phyloP scores from a whole-genome alignment of 1,140 invertebrate species.

The Musca domestica region DNA sequence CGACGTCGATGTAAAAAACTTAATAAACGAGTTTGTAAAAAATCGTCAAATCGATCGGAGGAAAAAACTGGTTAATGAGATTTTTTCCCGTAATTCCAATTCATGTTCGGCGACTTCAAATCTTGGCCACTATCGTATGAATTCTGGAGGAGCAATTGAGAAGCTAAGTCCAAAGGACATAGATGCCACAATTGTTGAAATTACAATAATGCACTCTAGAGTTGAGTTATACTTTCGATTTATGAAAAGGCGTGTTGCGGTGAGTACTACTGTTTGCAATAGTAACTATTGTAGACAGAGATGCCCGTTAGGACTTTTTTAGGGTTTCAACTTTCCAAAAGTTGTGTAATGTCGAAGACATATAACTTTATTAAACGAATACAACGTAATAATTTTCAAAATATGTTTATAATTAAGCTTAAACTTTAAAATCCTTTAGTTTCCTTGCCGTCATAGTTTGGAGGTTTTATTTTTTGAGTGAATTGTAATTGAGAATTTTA shows the following conservation, averaged over 20 bases:
- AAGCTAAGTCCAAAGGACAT: slow-evolving; percentile 80
- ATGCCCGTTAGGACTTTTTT: too few species aligned
- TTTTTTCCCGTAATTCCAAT: slow-evolving; percentile 49
- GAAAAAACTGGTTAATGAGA: slow-evolving; percentile 64
- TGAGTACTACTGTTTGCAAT: slow-evolving; percentile 53
- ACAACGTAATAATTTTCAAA: too few species aligned
- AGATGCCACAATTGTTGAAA: slow-evolving; percentile 85
- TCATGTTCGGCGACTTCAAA: slow-evolving; percentile 39
- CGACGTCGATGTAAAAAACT: slow-evolving; percentile 69
- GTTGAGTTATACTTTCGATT: slow-evolving; percentile 90
- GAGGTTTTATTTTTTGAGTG: too few species aligned
- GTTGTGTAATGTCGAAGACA: too few species aligned
- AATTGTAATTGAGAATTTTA: too few species aligned
- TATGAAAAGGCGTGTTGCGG: slow-evolving; percentile 69
- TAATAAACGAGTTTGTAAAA: slow-evolving; percentile 77
- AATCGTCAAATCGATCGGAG: slow-evolving; percentile 69
- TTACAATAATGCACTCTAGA: slow-evolving; percentile 87
- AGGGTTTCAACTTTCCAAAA: too few species aligned
- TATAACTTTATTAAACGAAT: too few species aligned
- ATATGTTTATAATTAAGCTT: too few species aligned
- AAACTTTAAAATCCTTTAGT: too few species aligned
- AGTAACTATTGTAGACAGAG: too few species aligned
- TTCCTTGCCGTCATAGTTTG: too few species aligned
- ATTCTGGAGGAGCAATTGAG: slow-evolving; percentile 56
- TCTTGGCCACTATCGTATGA: slow-evolving; percentile 48